Evolutionary conservation across 2,113 vertebrate species (phyloP), one percentile per base, ranked within the genome.

Genomic region (Emydura subglobosa): DNA sequence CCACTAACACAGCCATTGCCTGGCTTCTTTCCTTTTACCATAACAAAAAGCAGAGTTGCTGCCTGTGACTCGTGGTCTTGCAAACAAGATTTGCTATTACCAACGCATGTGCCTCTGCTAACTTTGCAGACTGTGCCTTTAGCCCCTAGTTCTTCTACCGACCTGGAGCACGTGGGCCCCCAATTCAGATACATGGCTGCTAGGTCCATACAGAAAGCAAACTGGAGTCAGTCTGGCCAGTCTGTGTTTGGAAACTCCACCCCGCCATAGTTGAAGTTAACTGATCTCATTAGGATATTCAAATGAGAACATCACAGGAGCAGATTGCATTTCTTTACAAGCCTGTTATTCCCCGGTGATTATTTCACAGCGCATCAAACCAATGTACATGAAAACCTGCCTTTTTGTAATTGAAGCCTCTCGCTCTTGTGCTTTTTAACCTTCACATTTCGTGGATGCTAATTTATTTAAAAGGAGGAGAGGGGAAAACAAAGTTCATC

Each of bases 221-320:
- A 10, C 65, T 22, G 17, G n/a, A 17, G 39, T 39, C 65, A 72
- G 16, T 39, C 65, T 72, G 65, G 65, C 19, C 19, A 21, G n/a
- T 17, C 65, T 39, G 5, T 31, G 61, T 72, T 72, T 72, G 65
- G 65, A 72, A 72, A 72, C 65, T 39, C 16, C 68, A 85, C 16
- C 79, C 83, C 59, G 93, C 91, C 51, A 5, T 22, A 2, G 39
- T 7, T 3, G 79, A 79, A 84, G 51, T 89, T 90, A 94, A 96
- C 90, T 83, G 92, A 80, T 93, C 53, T 97, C 94, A 91, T 96
- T 95, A 97, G 92, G 95, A 91, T 91, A 96, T 96, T 95, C 79
- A 95, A 91, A 96, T 89, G 91, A 96, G 88, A 94, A 87, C 1
- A 0, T 42, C 83, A 24, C 10, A 10, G 86, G 29, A 10, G 87